phyloP scores from a whole-genome alignment of 2,113 vertebrate genomes.

The Myodes glareolus region DNA sequence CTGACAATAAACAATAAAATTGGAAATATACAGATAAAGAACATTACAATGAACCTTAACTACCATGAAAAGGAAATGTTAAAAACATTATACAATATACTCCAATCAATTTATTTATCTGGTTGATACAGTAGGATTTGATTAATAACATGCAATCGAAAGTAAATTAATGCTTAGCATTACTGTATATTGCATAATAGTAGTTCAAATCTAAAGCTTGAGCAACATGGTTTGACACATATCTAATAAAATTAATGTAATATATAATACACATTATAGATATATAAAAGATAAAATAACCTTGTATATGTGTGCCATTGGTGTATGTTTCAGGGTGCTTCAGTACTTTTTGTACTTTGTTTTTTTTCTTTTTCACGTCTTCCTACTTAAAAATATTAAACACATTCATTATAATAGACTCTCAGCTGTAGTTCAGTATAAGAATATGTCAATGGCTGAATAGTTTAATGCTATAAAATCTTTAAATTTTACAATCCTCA shows the following conservation, averaged over 20 bases:
- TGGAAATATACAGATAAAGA: background rate
- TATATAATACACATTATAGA: background rate
- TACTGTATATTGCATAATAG: background rate
- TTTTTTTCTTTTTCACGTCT: background rate
- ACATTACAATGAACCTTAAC: background rate
- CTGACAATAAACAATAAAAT: background rate
- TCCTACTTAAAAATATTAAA: background rate
- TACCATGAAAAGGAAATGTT: background rate
- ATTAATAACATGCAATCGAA: background rate
- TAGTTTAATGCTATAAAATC: background rate
- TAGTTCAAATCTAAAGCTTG: background rate
- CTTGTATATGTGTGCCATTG: background rate
- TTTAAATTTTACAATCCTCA: background rate
- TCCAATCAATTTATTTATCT: background rate
- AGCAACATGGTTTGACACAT: background rate
- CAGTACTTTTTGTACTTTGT: background rate
- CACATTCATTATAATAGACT: background rate
- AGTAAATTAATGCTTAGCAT: background rate
- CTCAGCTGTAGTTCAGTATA: background rate
- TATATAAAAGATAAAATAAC: background rate
- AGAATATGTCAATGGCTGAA: background rate
- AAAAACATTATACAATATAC: background rate
- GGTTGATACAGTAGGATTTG: background rate
- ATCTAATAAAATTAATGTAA: slow-evolving; percentile 13
- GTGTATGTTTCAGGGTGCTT: too few species aligned